Evolutionary conservation across 2,113 vertebrate genomes (phyloP), one percentile per base, ranked within the genome.

Genomic region (Campylomormyrus numenius): DNA sequence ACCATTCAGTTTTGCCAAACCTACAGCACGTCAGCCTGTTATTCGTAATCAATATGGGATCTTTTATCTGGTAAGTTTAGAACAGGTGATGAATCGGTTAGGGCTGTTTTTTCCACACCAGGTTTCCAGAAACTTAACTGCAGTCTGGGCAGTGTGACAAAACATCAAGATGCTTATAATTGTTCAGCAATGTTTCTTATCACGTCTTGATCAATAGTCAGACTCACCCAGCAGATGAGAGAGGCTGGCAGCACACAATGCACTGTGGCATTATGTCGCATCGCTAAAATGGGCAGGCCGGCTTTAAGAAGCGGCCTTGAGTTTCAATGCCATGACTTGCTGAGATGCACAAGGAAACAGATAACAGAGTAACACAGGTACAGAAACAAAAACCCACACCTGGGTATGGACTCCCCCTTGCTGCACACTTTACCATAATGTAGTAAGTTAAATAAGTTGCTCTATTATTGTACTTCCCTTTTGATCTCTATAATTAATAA

Each of bases 41-140:
- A 77, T 77, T 77, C 13, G 11, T 53, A 50, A 45, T 53, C 27
- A 8, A 35, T 53, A n/a, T 15, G 10, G 6, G 48, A 56, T 87
- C 27, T 87, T 58, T 87, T 53, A 87, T 56, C 27, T 17, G 49
- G 15, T 24, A 53, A 35, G 50, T 31, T 27, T 24, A 31, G 46
- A 86, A 50, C 45, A 21, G 86, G 49, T 87, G 50, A 87, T 87
- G 86, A 87, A 87, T 56, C 86, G 13, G 86, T 85, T 24, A n/a
- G 24, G 42, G 27, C 7, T 39, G 4, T 10, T 35, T 53, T 87
- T 87, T 56, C 86, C 86, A 87, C 3, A 19, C 31, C 31, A 7
- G 49, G 31, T 31, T 53, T 52, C 13, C 49, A 56, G 48, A 87
- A 87, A 27, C 46, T 27, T 49, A 27, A n/a, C 84, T 27, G 24